phyloP scores from a whole-genome alignment of 2,888 invertebrate species.

The Frankliniella intonsa region DNA sequence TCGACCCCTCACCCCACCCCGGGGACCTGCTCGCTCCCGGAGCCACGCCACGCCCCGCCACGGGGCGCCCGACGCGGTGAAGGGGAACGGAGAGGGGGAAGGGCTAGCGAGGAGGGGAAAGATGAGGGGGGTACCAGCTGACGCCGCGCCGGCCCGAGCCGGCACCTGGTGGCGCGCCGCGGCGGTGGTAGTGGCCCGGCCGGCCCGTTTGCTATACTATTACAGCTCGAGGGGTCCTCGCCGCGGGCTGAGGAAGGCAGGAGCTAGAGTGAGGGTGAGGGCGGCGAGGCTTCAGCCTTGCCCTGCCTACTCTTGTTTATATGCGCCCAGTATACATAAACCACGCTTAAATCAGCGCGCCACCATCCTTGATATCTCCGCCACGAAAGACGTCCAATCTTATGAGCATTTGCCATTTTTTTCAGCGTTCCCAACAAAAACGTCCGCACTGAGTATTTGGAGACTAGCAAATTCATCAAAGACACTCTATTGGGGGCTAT shows the following conservation, averaged over 20 bases:
- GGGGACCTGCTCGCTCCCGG: background rate
- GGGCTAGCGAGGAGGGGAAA: background rate
- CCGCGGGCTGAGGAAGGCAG: background rate
- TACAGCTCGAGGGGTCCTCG: background rate
- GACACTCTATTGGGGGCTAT: no score
- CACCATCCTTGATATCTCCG: no score
- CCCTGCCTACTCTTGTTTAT: no score
- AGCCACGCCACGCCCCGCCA: background rate
- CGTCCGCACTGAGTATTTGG: no score
- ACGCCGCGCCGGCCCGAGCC: background rate
- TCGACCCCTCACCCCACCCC: background rate
- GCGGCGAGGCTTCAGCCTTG: background rate
- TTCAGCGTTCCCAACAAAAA: no score
- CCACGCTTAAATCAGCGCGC: no score
- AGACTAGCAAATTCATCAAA: no score
- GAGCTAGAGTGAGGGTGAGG: background rate
- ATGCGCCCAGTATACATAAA: no score
- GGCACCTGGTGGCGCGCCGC: no score
- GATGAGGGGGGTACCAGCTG: slow-evolving; percentile 9
- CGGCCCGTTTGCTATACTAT: slow-evolving; percentile 20
- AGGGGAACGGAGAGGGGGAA: slow-evolving; percentile 9
- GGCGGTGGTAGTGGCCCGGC: background rate
- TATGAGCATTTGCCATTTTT: no score
- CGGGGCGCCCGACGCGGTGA: slow-evolving; percentile 3
- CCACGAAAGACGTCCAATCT: no score